Base-by-base conservation (phyloP, 2,113 vertebrate genomes). In the Galbula dea region DNA sequence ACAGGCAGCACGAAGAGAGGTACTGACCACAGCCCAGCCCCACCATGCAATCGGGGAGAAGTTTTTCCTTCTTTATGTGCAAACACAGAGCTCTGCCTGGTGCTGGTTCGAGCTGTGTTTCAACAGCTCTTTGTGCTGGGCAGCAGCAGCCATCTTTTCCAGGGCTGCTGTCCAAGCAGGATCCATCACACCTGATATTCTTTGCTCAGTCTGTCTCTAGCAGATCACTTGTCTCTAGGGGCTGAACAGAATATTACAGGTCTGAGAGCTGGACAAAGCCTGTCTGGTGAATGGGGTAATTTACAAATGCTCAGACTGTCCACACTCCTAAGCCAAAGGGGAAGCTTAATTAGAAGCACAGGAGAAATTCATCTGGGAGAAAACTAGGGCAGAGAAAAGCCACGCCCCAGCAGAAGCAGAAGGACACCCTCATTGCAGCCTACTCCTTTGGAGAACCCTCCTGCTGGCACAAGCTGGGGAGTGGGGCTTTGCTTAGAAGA, bases 301-400 rank as follows among this genome's bases (percentile, higher is more conserved):
- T 96, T 96, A 93, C 81, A 92, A 94, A 75, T 54, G 88, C 93
- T 96, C 91, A 79, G 66, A 90, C 89, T 66, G 81, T 37, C 89
- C 89, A 72, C 71, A 73, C 67, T 84, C 49, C 62, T 46, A 89
- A 94, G 84, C 84, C 71, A 75, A 94, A 95, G 86, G 84, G 86
- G 81, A 90, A 90, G 86, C 74, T 92, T 96, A 94, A 96, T 96
- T 92, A 96, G 77, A 86, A 32, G 78, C 83, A 76, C 23, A 49
- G 86, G 66, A 93, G 63, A 94, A 90, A 94, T 84, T 95, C 91
- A 85, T 82, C 81, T 83, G 91, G 95, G 94, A 96, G 73, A 77
- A 96, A 92, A 96, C 92, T 72, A 96, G 45, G 95, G 66, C 93
- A 73, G 74, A 34, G 51, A 73, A 75, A 89, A 88, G 79, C 66